A percentile compares a stretch with the other conserved stretches of the same genome.
phyloP scores from a whole-genome alignment of 2,797 vertebrate genomes.

The Microctenopoma lineatum region DNA sequence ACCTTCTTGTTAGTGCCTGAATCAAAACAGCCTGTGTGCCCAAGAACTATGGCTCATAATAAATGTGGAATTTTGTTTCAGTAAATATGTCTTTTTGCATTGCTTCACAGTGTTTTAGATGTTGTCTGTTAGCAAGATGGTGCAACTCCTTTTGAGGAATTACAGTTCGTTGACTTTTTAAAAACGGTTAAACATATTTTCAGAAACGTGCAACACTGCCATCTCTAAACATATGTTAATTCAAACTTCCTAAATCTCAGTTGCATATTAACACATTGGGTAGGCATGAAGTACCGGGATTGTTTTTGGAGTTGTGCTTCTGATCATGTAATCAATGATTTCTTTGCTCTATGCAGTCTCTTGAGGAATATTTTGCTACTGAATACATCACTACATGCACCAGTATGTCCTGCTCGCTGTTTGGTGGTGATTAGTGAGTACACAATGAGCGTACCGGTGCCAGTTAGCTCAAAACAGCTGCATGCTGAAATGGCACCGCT shows the following conservation, averaged over 20 bases:
- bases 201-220: background rate
- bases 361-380: background rate
- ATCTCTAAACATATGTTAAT: background rate
- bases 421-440: background rate
- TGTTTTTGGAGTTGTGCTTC: background rate
- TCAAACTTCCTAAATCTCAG: background rate
- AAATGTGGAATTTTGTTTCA: background rate
- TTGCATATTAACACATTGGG: background rate
- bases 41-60: background rate
- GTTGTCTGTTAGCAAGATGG: background rate
- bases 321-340: too few relatives aligned
- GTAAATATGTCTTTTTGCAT: background rate
- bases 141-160: background rate
- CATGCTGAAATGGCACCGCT: background rate
- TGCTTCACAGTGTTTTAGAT: background rate
- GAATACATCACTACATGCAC: background rate
- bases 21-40: background rate
- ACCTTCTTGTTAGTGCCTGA: constrained; percentile 1
- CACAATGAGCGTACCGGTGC: background rate
- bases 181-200: background rate
- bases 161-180: background rate
- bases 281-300: background rate
- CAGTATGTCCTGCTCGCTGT: background rate
- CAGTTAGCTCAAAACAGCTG: background rate
- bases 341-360: background rate